Evolutionary conservation across 2,797 vertebrate genomes (phyloP).

Genomic region (Erethizon dorsatum): DNA sequence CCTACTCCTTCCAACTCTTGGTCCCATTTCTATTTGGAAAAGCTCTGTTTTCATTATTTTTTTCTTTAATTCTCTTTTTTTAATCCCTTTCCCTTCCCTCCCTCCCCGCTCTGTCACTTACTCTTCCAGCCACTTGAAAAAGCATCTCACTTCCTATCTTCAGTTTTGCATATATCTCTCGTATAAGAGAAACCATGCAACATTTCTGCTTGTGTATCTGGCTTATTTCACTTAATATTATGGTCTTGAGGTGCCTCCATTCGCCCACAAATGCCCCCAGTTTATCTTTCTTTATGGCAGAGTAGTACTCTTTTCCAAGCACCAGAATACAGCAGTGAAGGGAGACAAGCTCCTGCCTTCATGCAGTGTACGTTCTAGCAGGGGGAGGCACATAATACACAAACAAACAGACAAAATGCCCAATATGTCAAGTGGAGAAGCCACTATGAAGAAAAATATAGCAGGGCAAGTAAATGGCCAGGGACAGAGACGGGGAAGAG

Average conservation of each 20-base stretch:
- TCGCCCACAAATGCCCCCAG: not conserved
- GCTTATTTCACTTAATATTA: not conserved
- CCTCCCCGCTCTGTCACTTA: not conserved
- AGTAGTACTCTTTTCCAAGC: not conserved
- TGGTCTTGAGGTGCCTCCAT: not conserved
- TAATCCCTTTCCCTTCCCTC: not conserved
- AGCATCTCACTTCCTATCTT: not conserved
- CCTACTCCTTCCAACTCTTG: not conserved
- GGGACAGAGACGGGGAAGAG: not conserved
- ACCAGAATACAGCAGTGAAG: not conserved
- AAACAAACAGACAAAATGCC: not conserved
- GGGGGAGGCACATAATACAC: not conserved
- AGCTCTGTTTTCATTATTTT: not conserved
- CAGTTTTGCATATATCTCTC: not conserved
- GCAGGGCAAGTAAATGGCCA: not conserved
- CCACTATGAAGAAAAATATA: not conserved
- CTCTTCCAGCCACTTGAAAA: not conserved
- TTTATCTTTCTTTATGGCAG: not conserved
- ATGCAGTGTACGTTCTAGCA: not conserved
- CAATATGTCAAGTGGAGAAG: not conserved
- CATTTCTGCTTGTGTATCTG: not conserved
- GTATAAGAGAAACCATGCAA: not conserved
- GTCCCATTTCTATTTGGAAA: not conserved
- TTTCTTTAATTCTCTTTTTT: not conserved
- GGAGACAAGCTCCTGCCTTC: not conserved